Evolutionary conservation across 2,888 invertebrate species (phyloP), one percentile per base, ranked within the genome.

Genomic region (Rhimphoctona megacephalus): DNA sequence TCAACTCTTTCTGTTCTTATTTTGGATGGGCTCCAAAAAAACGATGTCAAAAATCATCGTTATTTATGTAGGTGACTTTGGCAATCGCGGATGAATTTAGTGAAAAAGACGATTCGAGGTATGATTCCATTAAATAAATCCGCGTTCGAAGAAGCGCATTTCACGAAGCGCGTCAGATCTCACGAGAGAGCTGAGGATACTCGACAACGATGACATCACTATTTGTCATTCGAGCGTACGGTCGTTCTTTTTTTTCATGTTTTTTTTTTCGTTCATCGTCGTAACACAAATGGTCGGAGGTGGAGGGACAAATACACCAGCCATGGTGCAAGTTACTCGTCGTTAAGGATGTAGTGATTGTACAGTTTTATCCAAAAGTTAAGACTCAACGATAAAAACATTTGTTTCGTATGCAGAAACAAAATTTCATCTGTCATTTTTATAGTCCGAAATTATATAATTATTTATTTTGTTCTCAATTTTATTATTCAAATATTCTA

Each of bases 201-300:
- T 69, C 66, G 54, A 81, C 70, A 22, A 61, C 74, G 87, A 87
- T 86, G 88, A 87, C 81, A 88, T 88, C 87, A 88, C 61, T 83
- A 82, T 87, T 87, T 86, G 84, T 86, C 83, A 83, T 83, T 36
- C 72, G 74, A 81, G 43, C 49, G 66, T 54, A 52, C 70, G 76
- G 66, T 66, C 70, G 52, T 66, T 67, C 43, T 80, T 72, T 64
- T 74, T 67, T 54, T 78, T 39, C 67, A 64, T 77, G 64, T 73
- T 69, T 52, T 54, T 54, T 39, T 72, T 80, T 61, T 78, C 66
- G 73, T 46, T 52, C 61, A 46, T 46, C 66, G 61, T 36, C 67
- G 66, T 82, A 72, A 81, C 79, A 85, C 78, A 78, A 87, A 80
- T 81, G 76, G 52, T 78, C 70, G 81, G 81, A 84, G 69, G 67